phyloP scores from a whole-genome alignment of 2,113 vertebrate genomes.

The Gobio gobio region DNA sequence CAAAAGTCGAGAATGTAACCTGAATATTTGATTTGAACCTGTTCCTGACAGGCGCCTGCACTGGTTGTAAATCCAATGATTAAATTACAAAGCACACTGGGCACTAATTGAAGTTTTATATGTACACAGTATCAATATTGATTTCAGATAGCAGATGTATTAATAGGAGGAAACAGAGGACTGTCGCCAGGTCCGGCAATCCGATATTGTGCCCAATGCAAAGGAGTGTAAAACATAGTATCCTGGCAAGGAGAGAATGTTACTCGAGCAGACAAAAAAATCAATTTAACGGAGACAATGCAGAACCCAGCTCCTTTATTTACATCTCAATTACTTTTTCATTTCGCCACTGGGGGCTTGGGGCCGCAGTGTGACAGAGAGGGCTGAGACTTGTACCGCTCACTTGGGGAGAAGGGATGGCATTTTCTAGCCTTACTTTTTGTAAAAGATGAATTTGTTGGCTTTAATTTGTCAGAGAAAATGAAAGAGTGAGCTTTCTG shows the following conservation, averaged over 20 bases:
- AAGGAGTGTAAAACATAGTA: conserved; percentile 40
- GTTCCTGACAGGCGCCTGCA: conserved; percentile 23
- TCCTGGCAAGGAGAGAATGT: conserved; percentile 33
- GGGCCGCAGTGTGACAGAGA: conserved; percentile 30
- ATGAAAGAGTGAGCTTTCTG: conserved; percentile 24
- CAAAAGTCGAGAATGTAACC: not conserved
- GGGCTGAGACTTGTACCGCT: conserved; percentile 40
- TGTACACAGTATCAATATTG: conserved; percentile 47
- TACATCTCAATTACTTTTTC: conserved; percentile 59
- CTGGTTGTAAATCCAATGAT: conserved; percentile 50
- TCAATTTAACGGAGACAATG: conserved; percentile 53
- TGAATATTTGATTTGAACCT: conserved; percentile 36
- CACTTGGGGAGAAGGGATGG: conserved; percentile 27
- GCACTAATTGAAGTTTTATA: conserved; percentile 49
- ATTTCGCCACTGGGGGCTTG: conserved; percentile 46
- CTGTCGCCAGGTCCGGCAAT: conserved; percentile 46
- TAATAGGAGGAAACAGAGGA: conserved; percentile 44
- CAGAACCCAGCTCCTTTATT: conserved; percentile 48
- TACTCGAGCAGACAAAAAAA: conserved; percentile 50
- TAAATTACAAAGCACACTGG: conserved; percentile 45
- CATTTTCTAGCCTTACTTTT: conserved; percentile 27
- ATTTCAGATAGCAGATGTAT: conserved; percentile 52
- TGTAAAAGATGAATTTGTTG: conserved; percentile 46
- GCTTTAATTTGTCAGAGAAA: conserved; percentile 38
- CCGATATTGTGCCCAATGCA: conserved; percentile 46